Percentiles rank a stretch among this genome's conserved stretches.
Conservation (phyloP, 2,113 vertebrate genomes). For the Lampris megalopsis region DNA sequence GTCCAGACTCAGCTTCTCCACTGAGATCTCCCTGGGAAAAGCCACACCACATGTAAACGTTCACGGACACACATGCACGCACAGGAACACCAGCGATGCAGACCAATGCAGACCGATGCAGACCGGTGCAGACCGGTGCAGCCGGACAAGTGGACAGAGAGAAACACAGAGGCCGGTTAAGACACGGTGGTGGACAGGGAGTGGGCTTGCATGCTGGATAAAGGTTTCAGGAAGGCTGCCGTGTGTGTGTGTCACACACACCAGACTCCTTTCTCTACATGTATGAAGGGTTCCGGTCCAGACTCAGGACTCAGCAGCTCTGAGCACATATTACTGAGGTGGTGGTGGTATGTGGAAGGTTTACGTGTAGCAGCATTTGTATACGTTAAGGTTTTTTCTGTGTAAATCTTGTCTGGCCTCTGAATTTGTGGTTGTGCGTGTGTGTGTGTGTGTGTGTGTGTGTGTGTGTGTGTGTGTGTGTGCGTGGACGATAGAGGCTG, state of each 20-base stretch:
- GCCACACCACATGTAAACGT: constrained; percentile 8
- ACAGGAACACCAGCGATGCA: constrained; percentile 24
- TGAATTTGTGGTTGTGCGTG: neutral
- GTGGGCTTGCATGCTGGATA: constrained; percentile 38
- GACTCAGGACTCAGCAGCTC: too few species aligned
- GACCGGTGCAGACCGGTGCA: constrained; percentile 7
- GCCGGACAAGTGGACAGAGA: constrained; percentile 45
- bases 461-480: neutral
- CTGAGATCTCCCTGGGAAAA: constrained; percentile 84
- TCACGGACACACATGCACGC: constrained; percentile 23
- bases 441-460: neutral
- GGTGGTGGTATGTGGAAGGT: too few species aligned
- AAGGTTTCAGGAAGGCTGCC: constrained; percentile 46
- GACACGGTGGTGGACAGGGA: constrained; percentile 33
- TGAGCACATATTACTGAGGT: too few species aligned
- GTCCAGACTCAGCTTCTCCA: constrained; percentile 88
- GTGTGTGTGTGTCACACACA: constrained; percentile 15
- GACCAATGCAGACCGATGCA: constrained; percentile 24
- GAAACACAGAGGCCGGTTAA: constrained; percentile 64
- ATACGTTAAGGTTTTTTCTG: too few species aligned
- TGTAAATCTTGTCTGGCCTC: too few species aligned
- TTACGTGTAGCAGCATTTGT: too few species aligned
- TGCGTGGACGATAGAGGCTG: neutral
- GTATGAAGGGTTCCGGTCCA: too few species aligned
- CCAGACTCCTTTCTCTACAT: constrained; percentile 16